phyloP scores from a whole-genome alignment of 2,113 vertebrate species.

The Pachyramphus minor region DNA sequence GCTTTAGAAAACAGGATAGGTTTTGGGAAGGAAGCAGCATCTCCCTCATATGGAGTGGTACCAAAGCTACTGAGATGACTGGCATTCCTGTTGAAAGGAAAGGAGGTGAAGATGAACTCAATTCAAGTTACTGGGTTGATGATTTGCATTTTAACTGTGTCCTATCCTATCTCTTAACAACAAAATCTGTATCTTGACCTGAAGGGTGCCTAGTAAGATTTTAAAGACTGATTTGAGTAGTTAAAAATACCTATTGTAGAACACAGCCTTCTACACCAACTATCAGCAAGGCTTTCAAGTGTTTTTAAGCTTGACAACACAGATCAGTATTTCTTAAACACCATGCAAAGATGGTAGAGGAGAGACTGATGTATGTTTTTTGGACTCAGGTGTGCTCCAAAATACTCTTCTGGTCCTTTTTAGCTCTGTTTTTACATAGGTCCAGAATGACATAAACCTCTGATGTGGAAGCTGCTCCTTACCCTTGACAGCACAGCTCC shows the following conservation, averaged over 20 bases:
- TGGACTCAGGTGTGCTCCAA: background rate
- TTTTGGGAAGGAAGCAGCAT: background rate
- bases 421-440: background rate
- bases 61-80: background rate
- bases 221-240: background rate
- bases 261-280: background rate
- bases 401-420: background rate
- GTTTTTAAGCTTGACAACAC: background rate
- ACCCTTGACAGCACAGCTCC: background rate
- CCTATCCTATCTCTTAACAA: background rate
- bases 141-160: background rate
- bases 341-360: background rate
- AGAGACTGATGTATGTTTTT: background rate
- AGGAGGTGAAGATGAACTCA: background rate
- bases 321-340: background rate
- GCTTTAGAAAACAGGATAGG: background rate
- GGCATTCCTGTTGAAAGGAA: background rate
- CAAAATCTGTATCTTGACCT: background rate
- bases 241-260: background rate
- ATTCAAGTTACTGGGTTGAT: background rate
- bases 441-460: background rate
- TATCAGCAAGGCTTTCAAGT: background rate
- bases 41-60: background rate
- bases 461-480: constrained; percentile 7
- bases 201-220: background rate